Conservation (phyloP, 2,113 vertebrate species). For the Solea senegalensis region DNA sequence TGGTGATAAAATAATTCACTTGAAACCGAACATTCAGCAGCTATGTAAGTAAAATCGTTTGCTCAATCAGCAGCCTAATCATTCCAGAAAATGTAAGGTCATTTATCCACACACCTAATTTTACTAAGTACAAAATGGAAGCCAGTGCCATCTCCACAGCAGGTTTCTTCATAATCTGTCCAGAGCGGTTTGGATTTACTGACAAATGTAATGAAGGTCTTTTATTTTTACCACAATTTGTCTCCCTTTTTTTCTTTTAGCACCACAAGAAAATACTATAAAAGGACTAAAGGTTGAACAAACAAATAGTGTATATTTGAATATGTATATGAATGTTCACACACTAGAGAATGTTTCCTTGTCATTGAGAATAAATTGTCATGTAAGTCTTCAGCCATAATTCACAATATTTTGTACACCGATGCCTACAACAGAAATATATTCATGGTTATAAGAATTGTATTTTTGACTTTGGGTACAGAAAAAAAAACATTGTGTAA, state of each 20-base stretch:
- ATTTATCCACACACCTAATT: conserved; percentile 16
- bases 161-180: no score
- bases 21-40: conserved; percentile 26
- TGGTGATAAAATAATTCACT: conserved; percentile 5
- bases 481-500: conserved; percentile 18
- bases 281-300: not conserved
- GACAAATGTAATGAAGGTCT: conserved; percentile 28
- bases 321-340: conserved; percentile 37
- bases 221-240: conserved; percentile 18
- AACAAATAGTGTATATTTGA: conserved; percentile 23
- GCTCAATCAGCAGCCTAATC: conserved; percentile 19
- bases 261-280: conserved; percentile 1
- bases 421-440: conserved; percentile 35
- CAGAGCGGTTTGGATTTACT: conserved; percentile 18
- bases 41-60: conserved; percentile 21
- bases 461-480: conserved; percentile 35
- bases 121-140: conserved; percentile 11
- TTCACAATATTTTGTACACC: conserved; percentile 16
- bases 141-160: not conserved
- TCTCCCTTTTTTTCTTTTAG: conserved; percentile 5
- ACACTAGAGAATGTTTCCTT: conserved; percentile 45
- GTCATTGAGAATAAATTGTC: not conserved
- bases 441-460: conserved; percentile 26
- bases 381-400: conserved; percentile 25
- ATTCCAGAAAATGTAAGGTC: conserved; percentile 48